phyloP scores from a whole-genome alignment of 2,888 invertebrate genomes.

The Mythimna lalbum region DNA sequence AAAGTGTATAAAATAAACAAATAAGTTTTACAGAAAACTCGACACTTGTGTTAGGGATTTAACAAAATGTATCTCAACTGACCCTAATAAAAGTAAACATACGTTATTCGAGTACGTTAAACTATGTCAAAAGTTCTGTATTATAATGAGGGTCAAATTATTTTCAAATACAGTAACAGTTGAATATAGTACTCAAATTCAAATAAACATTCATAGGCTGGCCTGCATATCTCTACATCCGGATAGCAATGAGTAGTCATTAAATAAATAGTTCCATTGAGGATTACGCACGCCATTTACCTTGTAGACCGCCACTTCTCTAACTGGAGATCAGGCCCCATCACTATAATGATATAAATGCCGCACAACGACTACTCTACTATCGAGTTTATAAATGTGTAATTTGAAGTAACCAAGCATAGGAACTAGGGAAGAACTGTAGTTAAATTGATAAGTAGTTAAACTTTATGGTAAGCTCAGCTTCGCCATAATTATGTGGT shows the following conservation, averaged over 20 bases:
- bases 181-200: background rate
- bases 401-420: conserved; percentile 18
- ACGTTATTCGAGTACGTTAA: background rate
- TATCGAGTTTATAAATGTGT: conserved; percentile 25
- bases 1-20: no score
- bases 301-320: conserved; percentile 50
- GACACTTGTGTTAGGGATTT: background rate
- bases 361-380: conserved; percentile 20
- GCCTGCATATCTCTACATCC: conserved; percentile 43
- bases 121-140: background rate
- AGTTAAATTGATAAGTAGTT: conserved; percentile 2
- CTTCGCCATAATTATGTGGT: background rate
- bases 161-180: conserved; percentile 7
- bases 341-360: conserved; percentile 61
- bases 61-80: background rate
- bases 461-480: background rate
- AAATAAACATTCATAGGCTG: conserved; percentile 23
- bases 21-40: no score
- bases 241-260: conserved; percentile 60
- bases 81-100: no score
- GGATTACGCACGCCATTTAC: conserved; percentile 56
- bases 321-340: conserved; percentile 56
- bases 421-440: conserved; percentile 14
- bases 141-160: no score
- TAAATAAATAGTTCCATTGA: conserved; percentile 60